Base-by-base conservation (phyloP, 2,888 invertebrate genomes). In the Metellina segmentata region DNA sequence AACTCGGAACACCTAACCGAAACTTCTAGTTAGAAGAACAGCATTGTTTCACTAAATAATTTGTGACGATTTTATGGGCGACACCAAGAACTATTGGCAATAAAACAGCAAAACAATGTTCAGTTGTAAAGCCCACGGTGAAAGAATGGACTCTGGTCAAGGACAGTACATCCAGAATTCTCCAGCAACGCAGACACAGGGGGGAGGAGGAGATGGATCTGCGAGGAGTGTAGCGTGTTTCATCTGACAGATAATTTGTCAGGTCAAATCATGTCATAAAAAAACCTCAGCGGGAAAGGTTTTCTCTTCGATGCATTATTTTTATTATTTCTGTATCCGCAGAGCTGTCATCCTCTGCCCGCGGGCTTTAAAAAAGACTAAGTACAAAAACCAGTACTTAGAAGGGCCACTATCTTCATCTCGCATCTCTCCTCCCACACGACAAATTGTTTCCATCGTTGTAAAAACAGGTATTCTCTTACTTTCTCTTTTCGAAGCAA, bases 211-310 rank as follows among this genome's bases (percentile, higher is more conserved):
- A 61, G 61, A 61, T 61, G 16, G 61, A 61, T 61, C 11, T 34
- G 34, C 34, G 4, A 34, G 51, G 51, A 52, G 52, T 51, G 72
- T 53, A 85, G 53, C 48, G 52, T 87, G 70, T 70, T 20, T n/a
- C 51, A 16, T 87, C 49, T 87, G 87, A 87, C 87, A 78, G 87
- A 79, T 79, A 79, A 87, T 87, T 87, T 87, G 87, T 87, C 87
- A 87, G 79, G 72, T 85, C 75, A 85, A 85, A 85, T 85, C 85
- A 85, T 74, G 75, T 74, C 53, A 16, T 34, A 83, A 83, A 53
- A 83, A 72, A 48, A 81, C 61, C 61, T 16, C 61, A 61, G 61
- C 61, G 20, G 13, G 11, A 20, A 74, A 83, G 52, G 72, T 9
- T 8, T 13, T 9, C n/a, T 19, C n/a, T 51, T n/a, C 19, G 70